A percentile compares a stretch with the other conserved stretches of the same genome.
Evolutionary conservation across 2,113 vertebrate genomes (phyloP).

Genomic region (Pterocles burchelli): DNA sequence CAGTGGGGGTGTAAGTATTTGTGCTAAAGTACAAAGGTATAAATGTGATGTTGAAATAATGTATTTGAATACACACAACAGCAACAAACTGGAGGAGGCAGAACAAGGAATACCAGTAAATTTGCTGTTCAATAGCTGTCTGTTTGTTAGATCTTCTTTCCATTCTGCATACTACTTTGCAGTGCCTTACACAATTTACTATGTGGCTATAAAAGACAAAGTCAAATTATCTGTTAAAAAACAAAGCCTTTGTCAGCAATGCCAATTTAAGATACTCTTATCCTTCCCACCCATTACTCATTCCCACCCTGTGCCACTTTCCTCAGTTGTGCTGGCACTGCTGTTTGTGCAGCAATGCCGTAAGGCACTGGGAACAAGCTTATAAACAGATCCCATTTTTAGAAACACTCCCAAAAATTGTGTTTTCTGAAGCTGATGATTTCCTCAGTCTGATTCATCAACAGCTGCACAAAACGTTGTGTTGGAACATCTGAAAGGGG

Average conservation of each 20-base stretch:
- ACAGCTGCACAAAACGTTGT: slow-evolving; percentile 9
- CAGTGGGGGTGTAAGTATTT: not conserved
- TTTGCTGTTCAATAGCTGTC: not conserved
- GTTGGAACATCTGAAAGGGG: not conserved
- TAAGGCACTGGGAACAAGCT: not conserved
- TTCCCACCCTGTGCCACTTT: not conserved
- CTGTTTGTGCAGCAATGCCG: not conserved
- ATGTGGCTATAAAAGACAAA: not conserved
- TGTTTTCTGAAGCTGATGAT: not conserved
- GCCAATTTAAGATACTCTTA: not conserved
- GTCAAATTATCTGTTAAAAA: not conserved
- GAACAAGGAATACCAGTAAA: not conserved
- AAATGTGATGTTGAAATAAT: slow-evolving; percentile 4
- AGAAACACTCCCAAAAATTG: not conserved
- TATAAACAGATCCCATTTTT: not conserved
- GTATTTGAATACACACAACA: not conserved
- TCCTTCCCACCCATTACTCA: not conserved
- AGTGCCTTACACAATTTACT: not conserved
- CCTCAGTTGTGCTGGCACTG: not conserved
- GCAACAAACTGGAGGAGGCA: not conserved
- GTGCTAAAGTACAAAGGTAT: slow-evolving; percentile 37
- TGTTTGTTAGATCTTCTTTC: not conserved
- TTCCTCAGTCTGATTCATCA: slow-evolving; percentile 38
- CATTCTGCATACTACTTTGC: not conserved
- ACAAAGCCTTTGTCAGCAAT: not conserved